phyloP scores from a whole-genome alignment of 2,888 invertebrate genomes.

The Aleiodes leptofemur region DNA sequence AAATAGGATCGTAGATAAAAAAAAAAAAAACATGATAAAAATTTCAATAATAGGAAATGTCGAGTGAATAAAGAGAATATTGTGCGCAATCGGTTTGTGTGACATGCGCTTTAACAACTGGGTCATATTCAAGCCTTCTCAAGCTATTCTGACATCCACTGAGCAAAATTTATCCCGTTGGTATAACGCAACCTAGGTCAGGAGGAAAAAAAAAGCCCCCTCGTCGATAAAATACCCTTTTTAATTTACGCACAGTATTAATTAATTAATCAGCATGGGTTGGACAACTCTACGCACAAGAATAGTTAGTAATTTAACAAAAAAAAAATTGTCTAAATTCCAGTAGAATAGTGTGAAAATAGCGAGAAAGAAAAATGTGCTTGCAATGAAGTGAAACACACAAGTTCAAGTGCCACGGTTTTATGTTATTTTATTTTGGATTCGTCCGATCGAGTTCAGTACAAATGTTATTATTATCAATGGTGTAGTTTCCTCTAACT shows the following conservation, averaged over 20 bases:
- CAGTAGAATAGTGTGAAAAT: neutral
- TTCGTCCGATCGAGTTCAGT: too few species aligned
- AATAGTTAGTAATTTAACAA: slow-evolving; percentile 76
- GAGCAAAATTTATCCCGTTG: slow-evolving; percentile 58
- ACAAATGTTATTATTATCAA: too few species aligned
- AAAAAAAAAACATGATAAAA: slow-evolving; percentile 48
- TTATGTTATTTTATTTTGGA: neutral
- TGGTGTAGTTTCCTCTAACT: too few species aligned
- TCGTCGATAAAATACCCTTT: slow-evolving; percentile 51
- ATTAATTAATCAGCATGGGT: slow-evolving; percentile 74
- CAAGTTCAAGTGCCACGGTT: slow-evolving; percentile 20
- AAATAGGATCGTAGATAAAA: slow-evolving; percentile 7
- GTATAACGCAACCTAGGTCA: slow-evolving; percentile 59
- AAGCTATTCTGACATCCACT: slow-evolving; percentile 55
- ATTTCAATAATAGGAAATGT: slow-evolving; percentile 12
- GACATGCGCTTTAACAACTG: slow-evolving; percentile 74
- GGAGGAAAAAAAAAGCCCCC: slow-evolving; percentile 51
- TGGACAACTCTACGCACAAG: slow-evolving; percentile 79
- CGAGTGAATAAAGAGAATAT: slow-evolving; percentile 61
- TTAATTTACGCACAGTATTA: slow-evolving; percentile 38
- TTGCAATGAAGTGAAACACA: neutral
- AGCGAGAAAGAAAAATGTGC: neutral
- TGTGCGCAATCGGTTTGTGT: slow-evolving; percentile 64
- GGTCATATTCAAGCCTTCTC: slow-evolving; percentile 67
- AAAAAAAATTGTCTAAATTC: slow-evolving; percentile 2